Conservation (phyloP, 2,888 invertebrate genomes). For the Phyllotreta striolata region DNA sequence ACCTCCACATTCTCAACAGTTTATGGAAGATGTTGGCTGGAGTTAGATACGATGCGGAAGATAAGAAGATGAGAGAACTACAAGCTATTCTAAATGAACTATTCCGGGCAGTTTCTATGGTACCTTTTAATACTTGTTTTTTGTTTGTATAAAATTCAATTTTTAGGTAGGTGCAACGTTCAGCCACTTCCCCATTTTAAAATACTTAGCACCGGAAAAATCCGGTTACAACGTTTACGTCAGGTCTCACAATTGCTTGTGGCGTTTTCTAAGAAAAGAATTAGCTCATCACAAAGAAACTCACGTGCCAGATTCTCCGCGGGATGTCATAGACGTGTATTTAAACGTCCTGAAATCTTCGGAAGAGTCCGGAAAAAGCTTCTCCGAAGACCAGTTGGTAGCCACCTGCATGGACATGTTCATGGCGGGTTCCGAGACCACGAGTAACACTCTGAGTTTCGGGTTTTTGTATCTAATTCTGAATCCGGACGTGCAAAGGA, state of each 20-base stretch:
- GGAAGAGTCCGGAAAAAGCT: conserved; percentile 59
- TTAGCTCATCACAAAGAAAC: conserved; percentile 74
- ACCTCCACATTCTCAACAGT: conserved; percentile 79
- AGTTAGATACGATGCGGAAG: conserved; percentile 73
- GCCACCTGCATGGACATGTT: conserved; percentile 87
- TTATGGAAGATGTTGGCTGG: conserved; percentile 88
- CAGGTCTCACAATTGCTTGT: conserved; percentile 74
- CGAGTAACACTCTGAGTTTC: conserved; percentile 80
- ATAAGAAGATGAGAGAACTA: conserved; percentile 72
- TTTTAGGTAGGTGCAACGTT: conserved; percentile 20
- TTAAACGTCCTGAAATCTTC: conserved; percentile 71
- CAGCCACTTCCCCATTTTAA: conserved; percentile 69
- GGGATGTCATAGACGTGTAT: conserved; percentile 86
- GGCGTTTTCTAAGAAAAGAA: conserved; percentile 77
- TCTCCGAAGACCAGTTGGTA: conserved; percentile 77
- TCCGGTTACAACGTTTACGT: conserved; percentile 82
- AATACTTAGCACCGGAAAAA: conserved; percentile 73
- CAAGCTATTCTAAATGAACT: conserved; percentile 75
- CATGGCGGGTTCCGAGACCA: conserved; percentile 88
- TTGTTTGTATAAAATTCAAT: too few relatives aligned
- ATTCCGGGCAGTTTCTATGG: conserved; percentile 80
- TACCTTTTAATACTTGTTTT: conserved; percentile 48
- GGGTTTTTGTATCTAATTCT: conserved; percentile 77
- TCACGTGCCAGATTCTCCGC: conserved; percentile 68
- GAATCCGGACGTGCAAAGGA: conserved; percentile 75